Base-by-base conservation (phyloP, 2,888 invertebrate species). In the Drosophila quinaria region DNA sequence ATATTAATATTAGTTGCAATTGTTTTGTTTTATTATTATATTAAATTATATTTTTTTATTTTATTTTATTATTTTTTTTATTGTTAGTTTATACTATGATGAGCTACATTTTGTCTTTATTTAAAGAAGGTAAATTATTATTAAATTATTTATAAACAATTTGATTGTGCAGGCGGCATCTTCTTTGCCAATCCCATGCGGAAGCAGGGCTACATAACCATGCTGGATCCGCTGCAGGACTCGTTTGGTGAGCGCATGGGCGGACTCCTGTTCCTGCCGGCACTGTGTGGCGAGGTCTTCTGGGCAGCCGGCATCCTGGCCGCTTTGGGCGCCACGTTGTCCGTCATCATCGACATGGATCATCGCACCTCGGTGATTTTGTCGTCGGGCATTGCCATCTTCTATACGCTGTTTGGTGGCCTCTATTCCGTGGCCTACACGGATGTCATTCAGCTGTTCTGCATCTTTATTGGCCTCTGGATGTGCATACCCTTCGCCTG, bases 131-230 rank as follows among this genome's bases (percentile, higher is more conserved):
- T 25, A 25, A 25, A 1, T 6, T 25, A 25, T 25, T 25, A 25
- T 25, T 8, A 1, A 25, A 6, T 6, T 6, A 25, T 1, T 37
- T n/a, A 35, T 9, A 15, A 8, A 9, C 10, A 11, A 9, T 13
- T 41, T n/a, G 1, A 9, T 4, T 15, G 2, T 13, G 13, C 52
- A 97, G 99, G 99, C 78, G 99, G 99, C 13, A 95, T 98, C 90
- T 98, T 99, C 94, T 99, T 99, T 94, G 99, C 99, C 81, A 98
- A 98, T 93, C 97, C 97, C 90, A 99, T 99, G 99, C 95, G 99
- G 80, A 95, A 97, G 92, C 97, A 98, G 93, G 99, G 99, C 75
- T 99, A 99, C 94, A 96, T 99, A 78, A 99, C 99, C 37, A 99
- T 99, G 99, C 93, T 99, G 93, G 99, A 99, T 93, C 99, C 99